phyloP scores from a whole-genome alignment of 2,888 invertebrate species.

The Anthophora plumipes region DNA sequence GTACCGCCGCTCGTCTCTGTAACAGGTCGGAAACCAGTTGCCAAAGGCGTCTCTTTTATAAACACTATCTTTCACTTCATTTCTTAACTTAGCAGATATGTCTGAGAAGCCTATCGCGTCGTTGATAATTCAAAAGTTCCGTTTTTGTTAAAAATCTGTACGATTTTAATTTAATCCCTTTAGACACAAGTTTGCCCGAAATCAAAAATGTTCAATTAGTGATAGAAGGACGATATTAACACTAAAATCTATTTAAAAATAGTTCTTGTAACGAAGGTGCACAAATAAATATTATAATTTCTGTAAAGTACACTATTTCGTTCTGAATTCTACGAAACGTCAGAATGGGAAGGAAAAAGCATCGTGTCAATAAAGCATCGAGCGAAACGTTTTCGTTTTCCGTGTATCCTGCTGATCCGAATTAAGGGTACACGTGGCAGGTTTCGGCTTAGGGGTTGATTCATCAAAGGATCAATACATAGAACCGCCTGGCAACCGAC shows the following conservation, averaged over 20 bases:
- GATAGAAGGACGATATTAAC: no score
- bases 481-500: slow-evolving; percentile 54
- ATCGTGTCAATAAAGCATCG: slow-evolving; percentile 18
- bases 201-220: no score
- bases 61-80: neutral
- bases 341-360: neutral
- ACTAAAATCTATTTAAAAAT: no score
- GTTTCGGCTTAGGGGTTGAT: slow-evolving; percentile 71
- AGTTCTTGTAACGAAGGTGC: no score
- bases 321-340: neutral
- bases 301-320: no score
- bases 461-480: slow-evolving; percentile 74
- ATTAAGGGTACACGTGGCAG: slow-evolving; percentile 64
- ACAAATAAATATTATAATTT: no score
- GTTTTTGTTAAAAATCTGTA: no score
- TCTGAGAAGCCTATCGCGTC: neutral
- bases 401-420: slow-evolving; percentile 45
- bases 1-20: slow-evolving; percentile 76
- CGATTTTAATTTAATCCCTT: neutral
- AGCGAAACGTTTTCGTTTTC: neutral
- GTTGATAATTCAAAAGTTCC: neutral
- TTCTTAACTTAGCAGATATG: neutral
- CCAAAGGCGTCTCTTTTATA: neutral
- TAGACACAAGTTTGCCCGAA: no score
- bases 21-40: slow-evolving; percentile 8